Evolutionary conservation across 2,888 invertebrate species (phyloP).

Genomic region (Habrosyne pyritoides): DNA sequence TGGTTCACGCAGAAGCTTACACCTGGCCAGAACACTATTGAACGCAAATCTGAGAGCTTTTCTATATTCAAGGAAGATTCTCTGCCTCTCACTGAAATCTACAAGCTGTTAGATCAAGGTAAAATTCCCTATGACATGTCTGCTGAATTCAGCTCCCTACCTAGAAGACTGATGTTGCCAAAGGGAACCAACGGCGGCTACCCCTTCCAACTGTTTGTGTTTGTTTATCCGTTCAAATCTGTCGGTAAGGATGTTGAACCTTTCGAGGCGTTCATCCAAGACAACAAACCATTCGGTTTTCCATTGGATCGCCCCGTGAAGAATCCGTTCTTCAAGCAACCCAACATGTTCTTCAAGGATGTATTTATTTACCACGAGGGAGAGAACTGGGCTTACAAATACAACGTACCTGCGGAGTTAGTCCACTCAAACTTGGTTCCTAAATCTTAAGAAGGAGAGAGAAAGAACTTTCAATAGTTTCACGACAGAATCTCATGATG

Average conservation of each 20-base stretch:
- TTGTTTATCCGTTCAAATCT: constrained; percentile 81
- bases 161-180: constrained; percentile 88
- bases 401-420: constrained; percentile 29
- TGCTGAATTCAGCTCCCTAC: constrained; percentile 84
- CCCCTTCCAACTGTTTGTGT: constrained; percentile 84
- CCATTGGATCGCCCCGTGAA: constrained; percentile 77
- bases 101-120: constrained; percentile 81
- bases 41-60: constrained; percentile 86
- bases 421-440: constrained; percentile 15
- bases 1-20: constrained; percentile 83
- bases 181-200: constrained; percentile 86
- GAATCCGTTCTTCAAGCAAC: constrained; percentile 64
- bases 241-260: constrained; percentile 44
- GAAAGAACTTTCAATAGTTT: constrained; percentile 9
- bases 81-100: constrained; percentile 83
- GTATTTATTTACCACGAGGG: constrained; percentile 75
- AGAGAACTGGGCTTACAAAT: constrained; percentile 44
- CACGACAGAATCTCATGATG: constrained; percentile 3
- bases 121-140: constrained; percentile 80
- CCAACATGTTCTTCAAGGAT: constrained; percentile 83
- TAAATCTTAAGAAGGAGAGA: constrained; percentile 17
- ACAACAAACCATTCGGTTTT: constrained; percentile 73
- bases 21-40: constrained; percentile 86
- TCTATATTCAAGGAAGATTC: constrained; percentile 85
- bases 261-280: constrained; percentile 45